Evolutionary conservation across 1,140 invertebrate species (phyloP).

Genomic region (Euglossa dilemma): DNA sequence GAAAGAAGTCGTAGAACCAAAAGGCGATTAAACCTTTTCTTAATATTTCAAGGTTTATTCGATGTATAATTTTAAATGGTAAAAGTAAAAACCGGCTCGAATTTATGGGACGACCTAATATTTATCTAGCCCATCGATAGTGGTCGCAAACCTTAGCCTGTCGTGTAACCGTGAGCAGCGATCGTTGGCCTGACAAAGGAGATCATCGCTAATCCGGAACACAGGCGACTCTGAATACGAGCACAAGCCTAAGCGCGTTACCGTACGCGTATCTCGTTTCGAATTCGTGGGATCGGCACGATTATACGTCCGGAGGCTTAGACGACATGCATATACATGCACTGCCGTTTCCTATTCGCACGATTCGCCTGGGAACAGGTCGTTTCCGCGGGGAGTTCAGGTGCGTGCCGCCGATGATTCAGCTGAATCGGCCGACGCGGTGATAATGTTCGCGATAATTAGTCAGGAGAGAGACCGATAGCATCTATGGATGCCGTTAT

Average conservation of each 20-base stretch:
- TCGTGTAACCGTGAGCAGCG: neutral
- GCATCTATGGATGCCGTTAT: conserved; percentile 37
- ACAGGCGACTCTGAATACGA: conserved; percentile 19
- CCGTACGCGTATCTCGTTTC: conserved; percentile 37
- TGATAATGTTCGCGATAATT: conserved; percentile 53
- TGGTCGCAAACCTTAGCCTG: neutral
- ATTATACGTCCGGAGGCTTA: conserved; percentile 34
- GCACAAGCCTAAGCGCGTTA: conserved; percentile 41
- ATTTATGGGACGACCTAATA: too few relatives aligned
- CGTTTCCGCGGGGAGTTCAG: conserved; percentile 34
- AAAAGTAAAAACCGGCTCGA: too few relatives aligned
- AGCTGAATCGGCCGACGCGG: conserved; percentile 28
- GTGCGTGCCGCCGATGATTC: conserved; percentile 38
- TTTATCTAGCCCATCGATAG: neutral
- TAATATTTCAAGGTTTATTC: too few relatives aligned
- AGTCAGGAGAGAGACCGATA: conserved; percentile 33
- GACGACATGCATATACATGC: conserved; percentile 5
- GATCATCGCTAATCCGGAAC: conserved; percentile 42
- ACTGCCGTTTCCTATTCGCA: conserved; percentile 31
- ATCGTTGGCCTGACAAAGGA: conserved; percentile 25
- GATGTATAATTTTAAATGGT: too few relatives aligned
- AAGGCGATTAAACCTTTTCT: too few relatives aligned
- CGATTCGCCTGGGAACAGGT: conserved; percentile 31
- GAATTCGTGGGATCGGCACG: conserved; percentile 37
- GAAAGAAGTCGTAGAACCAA: too few relatives aligned